Percentiles rank a stretch among this genome's conserved stretches.
These are phyloP conservation scores for Tupaia chinensis DNA, from an alignment of 2,113 vertebrate genomes.

Conservation along the genomic window DNA sequence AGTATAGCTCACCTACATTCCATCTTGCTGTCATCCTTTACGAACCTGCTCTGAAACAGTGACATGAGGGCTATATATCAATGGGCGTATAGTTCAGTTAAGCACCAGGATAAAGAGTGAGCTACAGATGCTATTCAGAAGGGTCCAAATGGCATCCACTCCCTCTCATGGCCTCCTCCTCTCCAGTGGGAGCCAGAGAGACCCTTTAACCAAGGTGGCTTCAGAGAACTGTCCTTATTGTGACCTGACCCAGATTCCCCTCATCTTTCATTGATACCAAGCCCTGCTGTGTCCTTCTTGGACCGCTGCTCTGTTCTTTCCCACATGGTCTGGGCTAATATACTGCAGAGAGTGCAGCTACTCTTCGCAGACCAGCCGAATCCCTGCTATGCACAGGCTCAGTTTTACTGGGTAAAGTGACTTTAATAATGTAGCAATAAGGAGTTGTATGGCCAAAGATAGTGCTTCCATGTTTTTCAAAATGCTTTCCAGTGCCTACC, in stretches of 20 bases:
- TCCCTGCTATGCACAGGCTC: background rate
- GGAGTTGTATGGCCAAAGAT: background rate
- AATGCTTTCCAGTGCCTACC: background rate
- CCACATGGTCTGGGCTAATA: background rate
- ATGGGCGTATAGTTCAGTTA: background rate
- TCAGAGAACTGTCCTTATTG: background rate
- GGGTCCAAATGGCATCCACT: background rate
- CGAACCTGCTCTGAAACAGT: background rate
- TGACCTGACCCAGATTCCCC: background rate
- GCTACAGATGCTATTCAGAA: background rate
- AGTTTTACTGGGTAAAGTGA: background rate
- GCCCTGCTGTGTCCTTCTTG: background rate
- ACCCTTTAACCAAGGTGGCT: background rate
- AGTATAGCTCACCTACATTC: background rate
- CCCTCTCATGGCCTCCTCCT: background rate
- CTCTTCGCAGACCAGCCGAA: background rate
- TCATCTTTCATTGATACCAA: background rate
- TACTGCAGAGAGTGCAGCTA: fast-evolving
- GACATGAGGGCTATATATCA: fast-evolving
- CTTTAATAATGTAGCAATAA: background rate
- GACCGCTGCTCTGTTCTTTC: fast-evolving
- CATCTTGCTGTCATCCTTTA: background rate
- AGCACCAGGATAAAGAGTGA: background rate
- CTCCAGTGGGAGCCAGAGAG: background rate
- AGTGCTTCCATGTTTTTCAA: background rate